Base-by-base conservation (phyloP, 1,140 invertebrate species). In the Lepidurus couesii region DNA sequence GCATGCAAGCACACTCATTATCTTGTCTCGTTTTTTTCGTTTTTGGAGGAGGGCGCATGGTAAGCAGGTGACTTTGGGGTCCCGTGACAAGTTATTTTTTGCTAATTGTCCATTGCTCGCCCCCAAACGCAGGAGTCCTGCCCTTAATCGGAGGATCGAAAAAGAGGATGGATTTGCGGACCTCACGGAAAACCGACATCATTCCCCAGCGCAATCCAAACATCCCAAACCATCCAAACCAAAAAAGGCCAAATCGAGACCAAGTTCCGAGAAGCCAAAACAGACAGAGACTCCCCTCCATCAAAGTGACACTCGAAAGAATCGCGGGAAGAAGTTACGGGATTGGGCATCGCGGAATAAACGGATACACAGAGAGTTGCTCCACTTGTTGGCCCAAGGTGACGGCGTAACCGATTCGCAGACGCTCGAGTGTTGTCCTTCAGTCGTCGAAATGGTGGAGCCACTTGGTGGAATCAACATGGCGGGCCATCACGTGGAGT, bases 391-490 rank as follows among this genome's bases (percentile, higher is more conserved):
- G 16, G 76, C 76, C 44, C 76, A 65, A 53, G 42, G 24, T 24
- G 43, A 45, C 4, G 78, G 44, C 6, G 76, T 78, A 43, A 77
- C 44, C 16, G 42, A 77, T 13, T 74, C 65, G 10, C 42, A 43
- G 43, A 75, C 26, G 26, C 79, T 91, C 53, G 91, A 93, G 82
- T 95, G 93, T 85, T 95, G 93, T 85, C 93, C 93, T 26, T 89
- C 90, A 42, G 88, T 91, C 16, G 86, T 89, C 80, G 91, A 93
- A 84, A 91, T 92, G 88, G 89, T 92, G 75, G 89, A 92, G 83
- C 93, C 93, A 42, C 85, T 88, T 78, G 92, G 92, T 73, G 94
- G 93, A 80, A 88, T 89, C 74, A 94, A 92, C 82, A 88, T 88
- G 80, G 85, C 90, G 76, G 90, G 90, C 16, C 87, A 90, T 82